Evolutionary conservation across 2,113 vertebrate genomes (phyloP).

Genomic region (Ceyx melanurus): DNA sequence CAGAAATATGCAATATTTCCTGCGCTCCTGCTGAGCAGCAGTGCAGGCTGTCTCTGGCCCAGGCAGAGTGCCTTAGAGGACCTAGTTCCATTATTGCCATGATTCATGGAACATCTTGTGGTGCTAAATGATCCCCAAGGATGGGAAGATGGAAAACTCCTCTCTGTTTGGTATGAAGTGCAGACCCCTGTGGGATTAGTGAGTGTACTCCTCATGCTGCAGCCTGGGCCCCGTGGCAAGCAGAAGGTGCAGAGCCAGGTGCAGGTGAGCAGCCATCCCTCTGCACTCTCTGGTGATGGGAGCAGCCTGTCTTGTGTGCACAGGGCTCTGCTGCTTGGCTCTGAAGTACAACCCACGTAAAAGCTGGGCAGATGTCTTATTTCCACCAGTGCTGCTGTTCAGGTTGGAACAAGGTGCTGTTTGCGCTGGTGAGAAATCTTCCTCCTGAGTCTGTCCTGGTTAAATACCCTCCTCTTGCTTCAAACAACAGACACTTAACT

Average conservation of each 20-base stretch:
- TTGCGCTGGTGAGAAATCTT: neutral
- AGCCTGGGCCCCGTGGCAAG: neutral
- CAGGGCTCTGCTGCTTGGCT: neutral
- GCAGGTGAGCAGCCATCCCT: neutral
- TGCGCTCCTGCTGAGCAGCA: neutral
- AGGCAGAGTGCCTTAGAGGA: conserved; percentile 27
- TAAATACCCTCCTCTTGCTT: conserved; percentile 18
- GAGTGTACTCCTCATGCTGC: neutral
- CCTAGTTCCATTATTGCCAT: conserved; percentile 23
- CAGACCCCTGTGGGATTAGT: conserved; percentile 18
- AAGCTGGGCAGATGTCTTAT: neutral
- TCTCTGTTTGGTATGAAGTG: conserved; percentile 21
- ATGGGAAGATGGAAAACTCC: conserved; percentile 27
- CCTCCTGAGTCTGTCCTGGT: conserved; percentile 6
- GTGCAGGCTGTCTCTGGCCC: neutral
- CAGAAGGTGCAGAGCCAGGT: conserved; percentile 1
- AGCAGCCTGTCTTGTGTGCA: neutral
- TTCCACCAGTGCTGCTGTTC: neutral
- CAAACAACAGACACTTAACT: neutral
- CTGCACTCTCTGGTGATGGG: neutral
- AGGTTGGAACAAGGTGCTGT: neutral
- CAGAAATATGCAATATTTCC: neutral
- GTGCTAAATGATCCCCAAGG: conserved; percentile 39
- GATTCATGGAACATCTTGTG: conserved; percentile 62
- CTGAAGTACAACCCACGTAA: neutral